A percentile compares a stretch with the other conserved stretches of the same genome.
These are phyloP conservation scores for Protomyctophum bolini DNA, from an alignment of 2,113 vertebrate genomes.

Conservation along the genomic window DNA sequence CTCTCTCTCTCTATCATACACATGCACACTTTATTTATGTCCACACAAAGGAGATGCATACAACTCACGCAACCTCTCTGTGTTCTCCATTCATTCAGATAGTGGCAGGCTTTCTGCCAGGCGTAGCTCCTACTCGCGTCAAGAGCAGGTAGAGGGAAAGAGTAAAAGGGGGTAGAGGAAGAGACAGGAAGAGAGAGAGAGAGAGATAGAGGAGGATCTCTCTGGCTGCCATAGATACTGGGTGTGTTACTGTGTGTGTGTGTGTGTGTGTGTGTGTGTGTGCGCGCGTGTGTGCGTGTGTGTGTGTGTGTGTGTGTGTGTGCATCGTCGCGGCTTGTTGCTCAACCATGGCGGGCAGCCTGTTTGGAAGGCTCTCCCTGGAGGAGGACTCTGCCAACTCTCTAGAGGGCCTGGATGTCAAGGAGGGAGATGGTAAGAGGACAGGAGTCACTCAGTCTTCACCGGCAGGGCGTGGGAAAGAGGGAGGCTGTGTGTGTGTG, in stretches of 20 bases:
- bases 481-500: neutral
- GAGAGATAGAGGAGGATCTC: conserved; percentile 10
- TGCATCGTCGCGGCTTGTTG: conserved; percentile 46
- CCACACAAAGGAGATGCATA: neutral
- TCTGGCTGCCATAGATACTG: conserved; percentile 48
- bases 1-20: conserved; percentile 8
- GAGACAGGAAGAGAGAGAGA: conserved; percentile 35
- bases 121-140: conserved; percentile 57
- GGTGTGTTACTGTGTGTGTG: conserved; percentile 50
- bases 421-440: conserved; percentile 78
- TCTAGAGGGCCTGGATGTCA: conserved; percentile 76
- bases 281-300: neutral
- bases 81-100: conserved; percentile 65
- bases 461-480: conserved; percentile 14
- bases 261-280: neutral
- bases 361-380: conserved; percentile 79
- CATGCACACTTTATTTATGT: conserved; percentile 25
- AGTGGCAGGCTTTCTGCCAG: conserved; percentile 48
- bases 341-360: conserved; percentile 79
- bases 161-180: conserved; percentile 26
- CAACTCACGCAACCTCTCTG: conserved; percentile 13
- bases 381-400: conserved; percentile 79
- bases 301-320: neutral
- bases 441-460: conserved; percentile 8
- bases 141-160: conserved; percentile 65